Percentiles rank a stretch among this genome's conserved stretches.
Conservation (phyloP, 2,797 vertebrate genomes). For the Sylvia borin region DNA sequence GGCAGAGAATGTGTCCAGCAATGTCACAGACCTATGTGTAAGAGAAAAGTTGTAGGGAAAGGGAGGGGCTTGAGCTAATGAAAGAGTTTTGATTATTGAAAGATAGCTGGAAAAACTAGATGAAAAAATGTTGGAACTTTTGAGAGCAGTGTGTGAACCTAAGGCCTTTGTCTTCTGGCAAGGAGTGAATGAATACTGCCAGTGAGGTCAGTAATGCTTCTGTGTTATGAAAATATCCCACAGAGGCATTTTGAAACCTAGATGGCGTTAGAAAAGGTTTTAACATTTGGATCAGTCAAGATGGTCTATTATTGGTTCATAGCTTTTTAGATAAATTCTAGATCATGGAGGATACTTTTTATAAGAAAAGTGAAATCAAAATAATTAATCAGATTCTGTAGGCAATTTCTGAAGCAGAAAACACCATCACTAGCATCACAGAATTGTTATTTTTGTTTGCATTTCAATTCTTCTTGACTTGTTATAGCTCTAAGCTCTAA, state of each 20-base stretch:
- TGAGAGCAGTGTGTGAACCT: not conserved
- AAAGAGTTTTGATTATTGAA: not conserved
- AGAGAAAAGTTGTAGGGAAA: not conserved
- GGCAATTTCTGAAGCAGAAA: not conserved
- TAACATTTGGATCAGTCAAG: not conserved
- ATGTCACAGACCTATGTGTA: not conserved
- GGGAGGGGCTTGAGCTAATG: not conserved
- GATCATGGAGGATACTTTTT: not conserved
- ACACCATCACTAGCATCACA: not conserved
- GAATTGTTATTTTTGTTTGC: not conserved
- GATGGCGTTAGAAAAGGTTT: not conserved
- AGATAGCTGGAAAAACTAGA: not conserved
- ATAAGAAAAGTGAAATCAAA: not conserved
- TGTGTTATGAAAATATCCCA: not conserved
- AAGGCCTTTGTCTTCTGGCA: not conserved
- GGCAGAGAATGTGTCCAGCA: not conserved
- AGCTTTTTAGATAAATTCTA: not conserved
- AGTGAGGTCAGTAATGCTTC: not conserved
- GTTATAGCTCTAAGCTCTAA: not conserved
- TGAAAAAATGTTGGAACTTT: not conserved
- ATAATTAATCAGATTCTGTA: not conserved
- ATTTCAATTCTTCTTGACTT: not conserved
- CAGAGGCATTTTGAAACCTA: not conserved
- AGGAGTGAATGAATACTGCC: not conserved
- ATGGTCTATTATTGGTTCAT: not conserved